phyloP scores from a whole-genome alignment of 2,888 invertebrate genomes.

The Conus canariensis region DNA sequence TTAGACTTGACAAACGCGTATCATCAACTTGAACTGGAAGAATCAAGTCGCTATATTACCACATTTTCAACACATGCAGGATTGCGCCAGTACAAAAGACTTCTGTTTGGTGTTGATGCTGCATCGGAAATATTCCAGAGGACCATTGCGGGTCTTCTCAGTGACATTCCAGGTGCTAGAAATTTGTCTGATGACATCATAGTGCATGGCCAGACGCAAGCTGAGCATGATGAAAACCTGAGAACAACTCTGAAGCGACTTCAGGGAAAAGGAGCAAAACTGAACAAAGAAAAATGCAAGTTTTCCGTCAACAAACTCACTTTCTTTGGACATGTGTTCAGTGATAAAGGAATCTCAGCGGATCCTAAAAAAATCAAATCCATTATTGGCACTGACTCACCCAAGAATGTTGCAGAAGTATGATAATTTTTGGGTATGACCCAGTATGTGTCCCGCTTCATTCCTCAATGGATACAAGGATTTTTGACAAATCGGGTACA shows the following conservation, averaged over 20 bases:
- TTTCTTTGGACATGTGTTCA: constrained; percentile 2
- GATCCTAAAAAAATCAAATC: neutral
- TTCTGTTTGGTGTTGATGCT: constrained; percentile 61
- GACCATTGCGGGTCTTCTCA: constrained; percentile 72
- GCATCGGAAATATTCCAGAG: constrained; percentile 76
- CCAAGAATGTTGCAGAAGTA: neutral
- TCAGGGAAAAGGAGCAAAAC: neutral
- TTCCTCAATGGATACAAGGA: neutral
- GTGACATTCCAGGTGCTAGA: constrained; percentile 69
- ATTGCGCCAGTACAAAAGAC: constrained; percentile 7
- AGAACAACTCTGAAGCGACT: neutral
- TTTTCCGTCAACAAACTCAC: neutral
- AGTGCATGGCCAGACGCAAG: constrained; percentile 62
- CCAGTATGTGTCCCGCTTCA: neutral
- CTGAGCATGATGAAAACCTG: constrained; percentile 57
- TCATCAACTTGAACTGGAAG: constrained; percentile 55
- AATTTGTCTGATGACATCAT: constrained; percentile 77
- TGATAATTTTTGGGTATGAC: neutral
- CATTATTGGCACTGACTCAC: neutral
- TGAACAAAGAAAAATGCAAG: neutral
- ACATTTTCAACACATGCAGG: constrained; percentile 58
- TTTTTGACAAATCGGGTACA: too few species aligned
- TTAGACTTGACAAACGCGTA: constrained; percentile 57
- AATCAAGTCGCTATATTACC: constrained; percentile 59
- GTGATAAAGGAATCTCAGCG: neutral